Percentiles rank a stretch among this genome's conserved stretches.
Evolutionary conservation across 2,797 vertebrate species (phyloP).

Genomic region (Hapalemur alaotrensis): DNA sequence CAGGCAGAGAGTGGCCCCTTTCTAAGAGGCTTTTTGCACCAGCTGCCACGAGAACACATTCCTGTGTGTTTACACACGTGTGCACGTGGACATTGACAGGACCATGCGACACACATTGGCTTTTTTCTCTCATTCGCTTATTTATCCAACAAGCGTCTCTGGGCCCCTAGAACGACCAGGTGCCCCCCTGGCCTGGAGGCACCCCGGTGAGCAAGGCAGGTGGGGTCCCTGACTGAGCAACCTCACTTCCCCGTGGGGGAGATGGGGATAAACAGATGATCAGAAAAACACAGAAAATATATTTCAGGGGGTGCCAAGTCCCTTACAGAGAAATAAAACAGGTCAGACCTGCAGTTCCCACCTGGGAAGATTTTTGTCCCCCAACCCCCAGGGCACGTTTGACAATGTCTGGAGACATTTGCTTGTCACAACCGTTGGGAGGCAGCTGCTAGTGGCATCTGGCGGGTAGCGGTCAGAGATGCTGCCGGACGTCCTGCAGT

Average conservation of each 20-base stretch:
- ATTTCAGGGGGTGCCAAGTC: not conserved
- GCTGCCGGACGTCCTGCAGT: not conserved
- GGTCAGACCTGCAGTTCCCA: not conserved
- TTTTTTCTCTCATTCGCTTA: not conserved
- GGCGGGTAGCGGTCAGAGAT: not conserved
- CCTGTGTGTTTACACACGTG: not conserved
- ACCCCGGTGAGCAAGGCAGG: not conserved
- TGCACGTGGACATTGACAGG: not conserved
- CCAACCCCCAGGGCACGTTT: too few relatives aligned
- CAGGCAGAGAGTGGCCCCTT: not conserved
- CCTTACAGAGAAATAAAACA: not conserved
- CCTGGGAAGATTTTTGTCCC: not conserved
- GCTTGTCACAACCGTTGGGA: not conserved
- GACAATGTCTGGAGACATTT: not conserved
- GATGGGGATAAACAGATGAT: not conserved
- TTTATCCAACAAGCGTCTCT: not conserved
- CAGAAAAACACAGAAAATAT: not conserved
- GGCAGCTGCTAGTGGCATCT: not conserved
- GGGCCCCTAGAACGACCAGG: not conserved
- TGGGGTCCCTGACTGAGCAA: fast-evolving
- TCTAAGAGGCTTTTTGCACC: not conserved
- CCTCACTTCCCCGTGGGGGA: not conserved
- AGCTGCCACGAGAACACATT: not conserved
- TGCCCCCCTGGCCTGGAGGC: not conserved
- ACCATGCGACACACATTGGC: fast-evolving